phyloP scores from a whole-genome alignment of 2,888 invertebrate species.

The Stratiomys singularior region DNA sequence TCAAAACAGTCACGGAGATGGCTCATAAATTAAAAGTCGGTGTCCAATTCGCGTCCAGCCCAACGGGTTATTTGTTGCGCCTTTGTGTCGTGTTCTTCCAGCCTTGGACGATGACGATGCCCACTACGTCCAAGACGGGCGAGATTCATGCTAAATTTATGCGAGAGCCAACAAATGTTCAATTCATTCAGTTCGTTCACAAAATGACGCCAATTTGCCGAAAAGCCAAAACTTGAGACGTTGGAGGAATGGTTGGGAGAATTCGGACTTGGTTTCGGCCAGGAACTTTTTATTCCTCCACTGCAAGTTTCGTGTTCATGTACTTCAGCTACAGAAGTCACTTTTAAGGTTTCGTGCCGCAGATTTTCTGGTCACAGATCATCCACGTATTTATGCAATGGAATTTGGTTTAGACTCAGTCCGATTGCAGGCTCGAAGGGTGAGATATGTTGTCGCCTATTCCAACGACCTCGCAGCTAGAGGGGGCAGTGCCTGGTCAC shows the following conservation, averaged over 20 bases:
- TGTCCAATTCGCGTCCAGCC: not conserved
- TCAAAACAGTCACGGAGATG: slow-evolving; percentile 26
- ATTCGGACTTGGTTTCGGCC: no score
- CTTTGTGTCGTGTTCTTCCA: not conserved
- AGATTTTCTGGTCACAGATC: not conserved
- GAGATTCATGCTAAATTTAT: slow-evolving; percentile 11
- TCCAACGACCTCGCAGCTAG: no score
- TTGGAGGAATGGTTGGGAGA: no score
- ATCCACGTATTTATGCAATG: no score
- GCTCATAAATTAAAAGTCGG: not conserved
- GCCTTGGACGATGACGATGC: not conserved
- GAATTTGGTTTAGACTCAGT: no score
- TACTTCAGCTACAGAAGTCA: not conserved
- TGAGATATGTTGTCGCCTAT: no score
- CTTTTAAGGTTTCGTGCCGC: not conserved
- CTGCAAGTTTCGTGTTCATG: no score
- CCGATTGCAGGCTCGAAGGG: not conserved
- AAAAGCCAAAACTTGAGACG: not conserved
- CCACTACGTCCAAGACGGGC: slow-evolving; percentile 6
- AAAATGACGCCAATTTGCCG: slow-evolving; percentile 26
- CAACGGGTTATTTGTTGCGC: not conserved
- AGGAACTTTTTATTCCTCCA: no score
- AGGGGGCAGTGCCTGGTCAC: no score
- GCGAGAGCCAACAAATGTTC: slow-evolving; percentile 4
- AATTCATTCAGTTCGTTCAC: not conserved